Base-by-base conservation (phyloP, 2,888 invertebrate genomes). In the Lasioglossum calceatum region DNA sequence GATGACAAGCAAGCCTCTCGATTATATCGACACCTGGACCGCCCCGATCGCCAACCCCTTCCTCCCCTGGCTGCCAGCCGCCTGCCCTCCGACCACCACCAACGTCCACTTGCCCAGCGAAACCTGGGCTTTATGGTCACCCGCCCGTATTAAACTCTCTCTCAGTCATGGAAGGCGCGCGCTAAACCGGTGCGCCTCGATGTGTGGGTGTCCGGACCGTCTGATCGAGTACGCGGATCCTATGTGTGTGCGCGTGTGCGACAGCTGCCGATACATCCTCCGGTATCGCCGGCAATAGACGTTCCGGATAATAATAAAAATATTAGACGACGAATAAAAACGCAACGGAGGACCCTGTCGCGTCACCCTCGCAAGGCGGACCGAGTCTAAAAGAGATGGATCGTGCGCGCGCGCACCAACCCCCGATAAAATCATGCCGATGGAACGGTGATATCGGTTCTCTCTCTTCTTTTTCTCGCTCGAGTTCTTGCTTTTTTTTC, bases 21-120 rank as follows among this genome's bases (percentile, higher is more conserved):
- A 94, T 94, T 93, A 93, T 92, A 92, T 93, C 92, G 92, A 93
- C 93, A 94, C 94, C 94, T 94, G 92, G 91, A 88, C 87, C 91
- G 87, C 82, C 85, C 83, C 78, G 77, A 75, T 77, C 44, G 76
- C 61, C 71, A 77, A 79, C 80, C 72, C 58, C 42, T 83, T 72
- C 71, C 50, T 39, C 16, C 58, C 32, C 19, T 0, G 32, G 32
- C 61, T 44, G n/a, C 54, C 67, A 42, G 32, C 44, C 47, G 32
- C 54, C 39, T 10, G 44, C 19, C 27, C 42, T 16, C 19, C 58
- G 36, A 32, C n/a, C 44, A 14, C 47, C 23, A 14, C 47, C 54
- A 3, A 44, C 44, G 86, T 47, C 82, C 81, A 83, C 87, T 78
- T 88, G 88, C 87, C 86, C 67, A 81, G 82, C 86, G 85, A 81